These are phyloP conservation scores for Atlantisia rogersi DNA, from an alignment of 2,113 vertebrate species.

Conservation along the genomic window DNA sequence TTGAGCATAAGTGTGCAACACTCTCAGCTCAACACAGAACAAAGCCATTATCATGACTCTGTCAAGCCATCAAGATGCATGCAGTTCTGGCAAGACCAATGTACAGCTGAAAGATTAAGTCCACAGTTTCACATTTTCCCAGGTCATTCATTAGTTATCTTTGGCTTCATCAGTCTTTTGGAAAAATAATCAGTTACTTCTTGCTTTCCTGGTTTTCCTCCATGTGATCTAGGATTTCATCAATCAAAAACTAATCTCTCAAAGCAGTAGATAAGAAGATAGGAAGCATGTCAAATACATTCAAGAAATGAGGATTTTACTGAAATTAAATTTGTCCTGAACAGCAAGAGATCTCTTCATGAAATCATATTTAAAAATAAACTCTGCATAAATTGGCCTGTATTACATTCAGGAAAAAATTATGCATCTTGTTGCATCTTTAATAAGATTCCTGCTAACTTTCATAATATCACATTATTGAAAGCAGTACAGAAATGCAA, in stretches of 20 bases:
- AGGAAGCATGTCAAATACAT: not conserved
- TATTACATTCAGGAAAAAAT: not conserved
- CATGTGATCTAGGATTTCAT: not conserved
- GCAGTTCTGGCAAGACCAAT: not conserved
- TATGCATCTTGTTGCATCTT: not conserved
- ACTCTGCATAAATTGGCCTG: not conserved
- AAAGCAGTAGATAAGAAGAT: not conserved
- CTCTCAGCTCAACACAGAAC: not conserved
- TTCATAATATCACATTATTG: not conserved
- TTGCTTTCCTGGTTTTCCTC: not conserved
- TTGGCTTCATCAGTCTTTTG: not conserved
- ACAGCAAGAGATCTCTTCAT: not conserved
- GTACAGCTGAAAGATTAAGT: not conserved
- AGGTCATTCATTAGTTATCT: not conserved
- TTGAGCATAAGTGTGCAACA: not conserved
- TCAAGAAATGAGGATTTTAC: not conserved
- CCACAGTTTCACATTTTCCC: not conserved
- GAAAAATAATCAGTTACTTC: not conserved
- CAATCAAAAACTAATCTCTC: not conserved
- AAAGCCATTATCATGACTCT: not conserved
- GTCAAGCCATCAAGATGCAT: not conserved
- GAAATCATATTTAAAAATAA: not conserved
- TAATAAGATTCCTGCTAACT: not conserved
- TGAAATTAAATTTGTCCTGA: not conserved
- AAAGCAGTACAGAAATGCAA: not conserved